A percentile compares a stretch with the other conserved stretches of the same genome.
Evolutionary conservation across 2,888 invertebrate genomes (phyloP).

Genomic region (Oligia latruncula): DNA sequence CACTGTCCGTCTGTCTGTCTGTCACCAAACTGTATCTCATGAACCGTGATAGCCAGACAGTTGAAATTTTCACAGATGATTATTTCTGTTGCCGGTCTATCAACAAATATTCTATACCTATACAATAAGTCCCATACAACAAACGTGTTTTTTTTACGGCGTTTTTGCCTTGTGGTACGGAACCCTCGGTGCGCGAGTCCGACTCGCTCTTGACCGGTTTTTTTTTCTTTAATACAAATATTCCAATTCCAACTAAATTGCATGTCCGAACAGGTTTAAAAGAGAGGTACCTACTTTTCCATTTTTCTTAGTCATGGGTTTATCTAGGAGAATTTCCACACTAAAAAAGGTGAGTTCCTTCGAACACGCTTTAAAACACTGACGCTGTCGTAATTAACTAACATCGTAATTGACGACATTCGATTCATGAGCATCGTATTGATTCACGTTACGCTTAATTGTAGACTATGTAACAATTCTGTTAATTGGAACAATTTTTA

Average conservation of each 20-base stretch:
- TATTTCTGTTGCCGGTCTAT: too few species aligned
- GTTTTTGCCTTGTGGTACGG: too few species aligned
- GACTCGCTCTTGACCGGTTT: too few species aligned
- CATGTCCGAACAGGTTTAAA: background rate
- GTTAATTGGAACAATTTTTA: slow-evolving; percentile 29
- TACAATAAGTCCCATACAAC: too few species aligned
- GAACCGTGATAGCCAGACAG: too few species aligned
- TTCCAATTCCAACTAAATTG: background rate
- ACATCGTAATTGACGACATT: background rate
- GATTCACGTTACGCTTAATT: background rate
- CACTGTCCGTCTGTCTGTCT: too few species aligned
- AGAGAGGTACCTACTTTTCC: background rate
- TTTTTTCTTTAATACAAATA: too few species aligned
- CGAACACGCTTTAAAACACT: background rate
- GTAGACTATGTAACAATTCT: background rate
- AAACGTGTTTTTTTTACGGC: too few species aligned
- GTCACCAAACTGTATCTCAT: too few species aligned
- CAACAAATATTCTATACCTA: too few species aligned
- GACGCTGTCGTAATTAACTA: slow-evolving; percentile 13
- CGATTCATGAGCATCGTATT: slow-evolving; percentile 11
- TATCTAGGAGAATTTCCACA: background rate
- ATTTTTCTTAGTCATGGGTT: background rate
- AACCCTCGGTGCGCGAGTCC: too few species aligned
- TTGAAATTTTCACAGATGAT: too few species aligned
- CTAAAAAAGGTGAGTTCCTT: background rate